Percentiles rank a stretch among this genome's conserved stretches.
Evolutionary conservation across 2,888 invertebrate genomes (phyloP).

Genomic region (Stratiomys singularior): DNA sequence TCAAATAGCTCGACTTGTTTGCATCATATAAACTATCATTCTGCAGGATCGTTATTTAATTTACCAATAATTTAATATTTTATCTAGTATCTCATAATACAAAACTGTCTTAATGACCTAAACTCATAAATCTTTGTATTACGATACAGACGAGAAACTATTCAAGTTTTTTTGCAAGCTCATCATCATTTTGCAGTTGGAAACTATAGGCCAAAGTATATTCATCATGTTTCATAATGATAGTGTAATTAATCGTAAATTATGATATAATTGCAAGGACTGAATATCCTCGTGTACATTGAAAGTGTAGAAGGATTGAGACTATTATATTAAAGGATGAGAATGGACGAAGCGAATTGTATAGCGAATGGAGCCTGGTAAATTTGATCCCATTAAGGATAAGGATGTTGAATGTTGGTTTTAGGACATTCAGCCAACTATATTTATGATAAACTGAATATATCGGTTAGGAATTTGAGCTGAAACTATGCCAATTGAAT

Average conservation of each 20-base stretch:
- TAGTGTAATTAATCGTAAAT: constrained; percentile 41
- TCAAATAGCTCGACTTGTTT: no score
- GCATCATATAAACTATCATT: no score
- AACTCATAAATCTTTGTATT: constrained; percentile 29
- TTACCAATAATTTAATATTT: not conserved
- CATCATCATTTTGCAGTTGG: constrained; percentile 17
- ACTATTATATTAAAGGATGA: not conserved
- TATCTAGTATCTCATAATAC: not conserved
- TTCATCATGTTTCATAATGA: constrained; percentile 40
- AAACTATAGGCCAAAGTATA: constrained; percentile 8
- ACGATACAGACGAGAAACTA: constrained; percentile 8
- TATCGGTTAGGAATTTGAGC: no score
- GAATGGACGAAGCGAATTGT: not conserved
- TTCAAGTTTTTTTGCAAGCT: constrained; percentile 7
- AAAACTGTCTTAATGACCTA: constrained; percentile 15
- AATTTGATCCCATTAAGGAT: constrained; percentile 37
- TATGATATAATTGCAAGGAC: constrained; percentile 34
- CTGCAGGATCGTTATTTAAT: no score
- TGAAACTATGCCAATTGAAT: no score
- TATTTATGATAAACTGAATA: not conserved
- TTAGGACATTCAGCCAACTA: constrained; percentile 3
- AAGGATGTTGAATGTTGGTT: not conserved
- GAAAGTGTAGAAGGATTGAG: constrained; percentile 15
- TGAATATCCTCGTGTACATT: constrained; percentile 4
- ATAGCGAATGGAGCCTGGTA: not conserved